phyloP scores from a whole-genome alignment of 2,797 vertebrate genomes.

The Lithobates pipiens region DNA sequence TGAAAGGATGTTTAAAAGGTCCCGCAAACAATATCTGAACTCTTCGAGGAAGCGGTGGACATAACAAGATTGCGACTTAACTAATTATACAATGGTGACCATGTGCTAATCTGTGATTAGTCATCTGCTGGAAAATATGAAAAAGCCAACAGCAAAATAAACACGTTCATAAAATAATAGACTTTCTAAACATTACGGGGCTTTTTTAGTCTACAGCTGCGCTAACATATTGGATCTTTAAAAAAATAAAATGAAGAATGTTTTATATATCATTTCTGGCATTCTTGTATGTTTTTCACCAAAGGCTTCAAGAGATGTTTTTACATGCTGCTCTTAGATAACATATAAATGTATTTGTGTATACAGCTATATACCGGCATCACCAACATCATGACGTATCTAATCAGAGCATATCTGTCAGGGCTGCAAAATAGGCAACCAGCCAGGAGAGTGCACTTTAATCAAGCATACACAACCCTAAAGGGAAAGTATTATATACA shows the following conservation, averaged over 20 bases:
- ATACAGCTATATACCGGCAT: neutral
- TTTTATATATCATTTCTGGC: neutral
- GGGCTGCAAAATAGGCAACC: no score
- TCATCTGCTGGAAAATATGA: conserved; percentile 33
- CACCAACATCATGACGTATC: no score
- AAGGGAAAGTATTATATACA: no score
- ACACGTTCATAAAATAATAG: conserved; percentile 3
- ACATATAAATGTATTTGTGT: neutral
- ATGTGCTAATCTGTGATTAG: conserved; percentile 35
- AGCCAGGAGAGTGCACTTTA: no score
- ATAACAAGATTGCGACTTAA: neutral
- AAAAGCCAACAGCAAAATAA: neutral
- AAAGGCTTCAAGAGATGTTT: neutral
- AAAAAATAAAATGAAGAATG: neutral
- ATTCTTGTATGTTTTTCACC: neutral
- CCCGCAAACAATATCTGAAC: conserved; percentile 38
- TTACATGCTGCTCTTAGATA: neutral
- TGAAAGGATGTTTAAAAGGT: conserved; percentile 40
- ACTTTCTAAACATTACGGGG: neutral
- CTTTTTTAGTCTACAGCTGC: neutral
- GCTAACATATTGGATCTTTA: neutral
- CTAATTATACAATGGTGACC: conserved; percentile 2
- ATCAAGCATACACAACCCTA: no score
- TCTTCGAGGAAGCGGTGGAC: conserved; percentile 25
- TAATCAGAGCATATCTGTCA: no score